These are phyloP conservation scores for Cepaea nemoralis DNA, from an alignment of 1,140 invertebrate genomes.

Conservation along the genomic window DNA sequence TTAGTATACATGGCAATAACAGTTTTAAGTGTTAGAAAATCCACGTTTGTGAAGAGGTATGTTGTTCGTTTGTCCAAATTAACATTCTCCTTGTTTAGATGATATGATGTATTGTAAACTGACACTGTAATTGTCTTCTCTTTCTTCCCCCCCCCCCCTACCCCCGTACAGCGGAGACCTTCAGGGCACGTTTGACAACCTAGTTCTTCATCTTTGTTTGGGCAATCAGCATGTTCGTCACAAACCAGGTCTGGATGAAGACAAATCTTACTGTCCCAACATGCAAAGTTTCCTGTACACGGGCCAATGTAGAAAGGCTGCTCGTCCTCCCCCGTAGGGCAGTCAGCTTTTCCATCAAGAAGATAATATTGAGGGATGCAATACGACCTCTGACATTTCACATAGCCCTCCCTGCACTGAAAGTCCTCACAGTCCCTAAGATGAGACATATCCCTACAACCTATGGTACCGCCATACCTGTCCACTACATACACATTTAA, in stretches of 20 bases:
- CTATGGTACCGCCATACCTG: neutral
- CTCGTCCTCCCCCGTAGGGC: constrained; percentile 16
- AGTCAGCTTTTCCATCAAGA: neutral
- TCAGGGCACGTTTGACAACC: constrained; percentile 1
- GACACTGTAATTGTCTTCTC: neutral
- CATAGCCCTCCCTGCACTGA: constrained; percentile 2
- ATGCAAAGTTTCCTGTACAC: neutral
- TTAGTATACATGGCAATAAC: neutral
- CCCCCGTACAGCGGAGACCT: neutral
- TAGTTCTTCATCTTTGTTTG: constrained; percentile 2
- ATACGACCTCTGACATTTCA: neutral
- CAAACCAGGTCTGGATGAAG: constrained; percentile 21
- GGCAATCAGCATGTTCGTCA: constrained; percentile 17
- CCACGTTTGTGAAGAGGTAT: neutral
- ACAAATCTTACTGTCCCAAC: neutral
- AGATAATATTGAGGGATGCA: constrained; percentile 18
- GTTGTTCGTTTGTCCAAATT: neutral
- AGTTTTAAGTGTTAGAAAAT: neutral
- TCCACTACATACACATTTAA: neutral
- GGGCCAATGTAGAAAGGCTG: too few relatives aligned
- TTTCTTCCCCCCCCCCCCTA: neutral
- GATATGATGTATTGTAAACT: neutral
- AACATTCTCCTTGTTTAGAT: neutral
- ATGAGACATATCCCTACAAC: constrained; percentile 9
- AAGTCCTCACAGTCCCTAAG: neutral